Evolutionary conservation across 2,888 invertebrate species (phyloP).

Genomic region (Agriopis aurantiaria): DNA sequence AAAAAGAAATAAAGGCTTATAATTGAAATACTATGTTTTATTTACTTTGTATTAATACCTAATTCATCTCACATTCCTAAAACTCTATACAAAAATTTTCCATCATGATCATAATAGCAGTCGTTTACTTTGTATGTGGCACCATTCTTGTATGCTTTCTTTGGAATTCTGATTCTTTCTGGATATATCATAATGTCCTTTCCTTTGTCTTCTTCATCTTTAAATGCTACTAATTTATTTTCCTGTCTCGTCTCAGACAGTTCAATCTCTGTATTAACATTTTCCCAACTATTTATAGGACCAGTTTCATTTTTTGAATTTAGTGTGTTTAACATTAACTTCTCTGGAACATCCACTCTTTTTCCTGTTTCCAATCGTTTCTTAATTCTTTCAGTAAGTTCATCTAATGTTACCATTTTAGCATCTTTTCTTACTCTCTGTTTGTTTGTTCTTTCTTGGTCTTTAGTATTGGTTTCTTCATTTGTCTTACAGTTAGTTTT

Average conservation of each 20-base stretch:
- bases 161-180: constrained; percentile 90
- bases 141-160: constrained; percentile 87
- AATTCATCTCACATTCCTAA: constrained; percentile 85
- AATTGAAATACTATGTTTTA: constrained; percentile 65
- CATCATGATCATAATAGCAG: constrained; percentile 93
- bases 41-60: constrained; percentile 28
- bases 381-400: constrained; percentile 69
- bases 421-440: constrained; percentile 49
- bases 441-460: constrained; percentile 33
- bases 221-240: constrained; percentile 54
- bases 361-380: constrained; percentile 67
- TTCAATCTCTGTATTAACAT: constrained; percentile 60
- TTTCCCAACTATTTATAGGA: constrained; percentile 44
- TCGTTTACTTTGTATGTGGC: constrained; percentile 91
- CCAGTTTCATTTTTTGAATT: constrained; percentile 29
- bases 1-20: constrained; percentile 78
- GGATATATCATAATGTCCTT: constrained; percentile 76
- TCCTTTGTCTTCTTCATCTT: constrained; percentile 55
- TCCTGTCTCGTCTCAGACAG: constrained; percentile 49
- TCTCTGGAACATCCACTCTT: constrained; percentile 66
- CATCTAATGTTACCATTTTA: constrained; percentile 70
- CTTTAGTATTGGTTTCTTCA: constrained; percentile 30
- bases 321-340: constrained; percentile 66
- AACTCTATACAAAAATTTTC: constrained; percentile 92
- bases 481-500: constrained; percentile 15